phyloP scores from a whole-genome alignment of 2,797 vertebrate species.

The Meriones psammophilus region DNA sequence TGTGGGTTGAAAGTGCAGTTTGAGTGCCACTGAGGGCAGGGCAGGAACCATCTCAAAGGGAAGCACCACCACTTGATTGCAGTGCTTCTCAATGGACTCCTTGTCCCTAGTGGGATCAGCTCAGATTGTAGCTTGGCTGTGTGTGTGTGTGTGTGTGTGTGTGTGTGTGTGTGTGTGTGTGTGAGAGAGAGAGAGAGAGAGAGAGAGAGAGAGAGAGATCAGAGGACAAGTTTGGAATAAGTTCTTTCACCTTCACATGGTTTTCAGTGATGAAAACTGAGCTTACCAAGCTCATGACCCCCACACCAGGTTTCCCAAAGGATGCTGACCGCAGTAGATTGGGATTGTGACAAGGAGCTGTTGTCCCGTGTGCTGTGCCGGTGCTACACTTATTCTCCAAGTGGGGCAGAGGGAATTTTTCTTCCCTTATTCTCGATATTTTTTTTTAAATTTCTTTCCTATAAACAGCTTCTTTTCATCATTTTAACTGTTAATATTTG shows the following conservation, averaged over 20 bases:
- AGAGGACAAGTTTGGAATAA: neutral
- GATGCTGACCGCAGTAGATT: neutral
- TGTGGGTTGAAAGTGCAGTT: neutral
- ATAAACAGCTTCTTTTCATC: no score
- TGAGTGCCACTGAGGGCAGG: neutral
- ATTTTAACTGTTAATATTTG: neutral
- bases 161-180: no score
- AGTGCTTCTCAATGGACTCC: no score
- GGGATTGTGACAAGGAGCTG: neutral
- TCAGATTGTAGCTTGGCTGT: neutral
- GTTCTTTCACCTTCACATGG: neutral
- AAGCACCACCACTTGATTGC: rapidly evolving
- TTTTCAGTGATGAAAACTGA: neutral
- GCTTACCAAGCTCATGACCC: neutral
- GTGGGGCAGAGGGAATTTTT: rapidly evolving
- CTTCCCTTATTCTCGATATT: rapidly evolving
- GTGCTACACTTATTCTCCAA: neutral
- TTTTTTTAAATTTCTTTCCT: neutral
- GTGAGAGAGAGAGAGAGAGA: no score
- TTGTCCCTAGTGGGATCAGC: neutral
- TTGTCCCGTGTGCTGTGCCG: neutral
- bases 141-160: neutral
- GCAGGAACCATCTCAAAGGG: no score
- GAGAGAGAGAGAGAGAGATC: no score
- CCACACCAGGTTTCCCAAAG: neutral